Evolutionary conservation across 2,113 vertebrate species (phyloP), one percentile per base, ranked within the genome.

Genomic region (Tursiops truncatus): DNA sequence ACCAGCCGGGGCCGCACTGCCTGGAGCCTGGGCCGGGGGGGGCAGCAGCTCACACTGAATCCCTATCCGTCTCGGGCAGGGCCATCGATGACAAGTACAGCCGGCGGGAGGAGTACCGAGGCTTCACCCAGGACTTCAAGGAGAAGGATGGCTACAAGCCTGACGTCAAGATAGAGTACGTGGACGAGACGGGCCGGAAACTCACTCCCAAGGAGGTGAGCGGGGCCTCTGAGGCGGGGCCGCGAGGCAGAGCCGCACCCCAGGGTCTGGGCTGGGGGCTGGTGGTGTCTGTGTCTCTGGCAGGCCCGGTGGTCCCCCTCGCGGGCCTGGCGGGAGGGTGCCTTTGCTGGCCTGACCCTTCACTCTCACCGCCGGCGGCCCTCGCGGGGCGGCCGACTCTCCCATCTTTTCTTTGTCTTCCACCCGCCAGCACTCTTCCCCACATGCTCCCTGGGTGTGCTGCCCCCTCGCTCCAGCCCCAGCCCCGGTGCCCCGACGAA

Each of bases 111-210:
- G 99, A 99, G 95, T 99, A 99, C 97, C 98, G 99, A 1, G 99
- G 99, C 36, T 99, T 99, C 98, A 99, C 98, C 0, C 99, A 99
- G 98, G 99, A 99, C 60, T 99, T 99, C 98, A 99, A 99, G 96
- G 99, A 99, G 90, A 99, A 99, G 82, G 99, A 99, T 0, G 91
- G 98, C 21, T 99, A 99, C 68, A 99, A 98, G 94, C 99, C 99
- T 0, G 99, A 99, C 0, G 99, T 99, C 21, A 99, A 99, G 98
- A 99, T 99, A 0, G 99, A 99, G 97, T 99, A 99, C 0, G 99
- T 99, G 92, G 99, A 99, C 0, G 99, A 99, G 96, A 99, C 99
- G 0, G 99, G 99, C 21, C 98, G 99, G 33, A 99, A 99, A 53
- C 99, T 99, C 20, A 99, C 99, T 0, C 99, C 99, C 21, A 99